Conservation (phyloP, 2,888 invertebrate genomes). For the Chouioia cunea region DNA sequence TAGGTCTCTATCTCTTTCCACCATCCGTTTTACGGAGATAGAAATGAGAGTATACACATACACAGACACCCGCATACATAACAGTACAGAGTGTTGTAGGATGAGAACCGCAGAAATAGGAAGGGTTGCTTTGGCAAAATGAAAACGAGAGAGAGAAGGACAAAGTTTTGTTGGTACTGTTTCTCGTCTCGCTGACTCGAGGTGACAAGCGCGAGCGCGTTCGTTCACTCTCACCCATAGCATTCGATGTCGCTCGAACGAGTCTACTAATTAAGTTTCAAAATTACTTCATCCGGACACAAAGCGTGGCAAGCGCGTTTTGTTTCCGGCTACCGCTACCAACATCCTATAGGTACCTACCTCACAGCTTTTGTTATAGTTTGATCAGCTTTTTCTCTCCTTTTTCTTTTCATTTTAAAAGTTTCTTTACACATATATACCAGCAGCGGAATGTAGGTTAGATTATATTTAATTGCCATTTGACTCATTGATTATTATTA, state of each 20-base stretch:
- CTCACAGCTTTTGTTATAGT: constrained; percentile 9
- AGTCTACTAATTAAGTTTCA: constrained; percentile 45
- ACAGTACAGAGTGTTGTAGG: too few relatives aligned
- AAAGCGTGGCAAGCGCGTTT: constrained; percentile 7
- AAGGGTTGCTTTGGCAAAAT: too few relatives aligned
- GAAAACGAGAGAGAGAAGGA: neutral
- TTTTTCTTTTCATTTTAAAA: constrained; percentile 23
- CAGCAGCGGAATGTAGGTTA: neutral
- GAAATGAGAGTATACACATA: too few relatives aligned
- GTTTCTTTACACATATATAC: neutral
- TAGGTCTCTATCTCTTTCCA: too few relatives aligned
- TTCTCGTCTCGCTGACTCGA: constrained; percentile 35
- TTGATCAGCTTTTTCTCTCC: constrained; percentile 20
- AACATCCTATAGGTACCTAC: too few relatives aligned
- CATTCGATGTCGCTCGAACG: constrained; percentile 29
- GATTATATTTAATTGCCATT: constrained; percentile 13
- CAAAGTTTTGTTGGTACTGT: constrained; percentile 24
- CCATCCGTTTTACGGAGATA: too few relatives aligned
- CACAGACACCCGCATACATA: too few relatives aligned
- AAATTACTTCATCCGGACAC: constrained; percentile 41
- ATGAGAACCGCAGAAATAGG: too few relatives aligned
- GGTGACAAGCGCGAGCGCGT: constrained; percentile 19
- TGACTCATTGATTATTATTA: constrained; percentile 9
- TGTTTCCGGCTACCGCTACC: neutral
- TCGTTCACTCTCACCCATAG: constrained; percentile 8